These are phyloP conservation scores for Actinemys pallida DNA, from an alignment of 2,113 vertebrate species.

Conservation along the genomic window DNA sequence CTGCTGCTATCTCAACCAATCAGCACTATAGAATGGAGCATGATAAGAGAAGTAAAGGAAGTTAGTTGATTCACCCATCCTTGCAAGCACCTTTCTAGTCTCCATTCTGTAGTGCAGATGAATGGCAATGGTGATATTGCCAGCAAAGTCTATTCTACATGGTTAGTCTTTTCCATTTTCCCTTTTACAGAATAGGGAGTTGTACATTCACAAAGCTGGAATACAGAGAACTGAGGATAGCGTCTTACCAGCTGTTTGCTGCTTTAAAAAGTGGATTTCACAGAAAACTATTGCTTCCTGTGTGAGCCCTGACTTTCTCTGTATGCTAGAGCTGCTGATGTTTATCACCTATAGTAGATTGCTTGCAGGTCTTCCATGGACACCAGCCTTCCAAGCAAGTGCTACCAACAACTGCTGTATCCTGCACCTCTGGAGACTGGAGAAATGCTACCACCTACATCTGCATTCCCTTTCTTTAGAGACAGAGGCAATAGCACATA, in stretches of 20 bases:
- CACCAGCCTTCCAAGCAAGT: background rate
- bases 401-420: background rate
- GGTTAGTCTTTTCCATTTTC: background rate
- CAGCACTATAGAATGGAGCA: background rate
- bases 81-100: background rate
- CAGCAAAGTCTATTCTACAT: background rate
- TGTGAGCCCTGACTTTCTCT: background rate
- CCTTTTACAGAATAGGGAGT: rapidly evolving
- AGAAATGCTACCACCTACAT: background rate
- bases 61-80: background rate
- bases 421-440: background rate
- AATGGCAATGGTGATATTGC: background rate
- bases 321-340: background rate
- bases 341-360: background rate
- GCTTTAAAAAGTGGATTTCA: background rate
- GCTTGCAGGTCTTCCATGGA: constrained; percentile 17
- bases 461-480: background rate
- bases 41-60: constrained; percentile 24
- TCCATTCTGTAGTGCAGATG: background rate
- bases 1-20: constrained; percentile 8
- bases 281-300: background rate
- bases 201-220: background rate
- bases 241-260: background rate
- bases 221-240: background rate
- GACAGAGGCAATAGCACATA: background rate